Evolutionary conservation across 1,140 invertebrate genomes (phyloP).

Genomic region (Forficula auricularia): DNA sequence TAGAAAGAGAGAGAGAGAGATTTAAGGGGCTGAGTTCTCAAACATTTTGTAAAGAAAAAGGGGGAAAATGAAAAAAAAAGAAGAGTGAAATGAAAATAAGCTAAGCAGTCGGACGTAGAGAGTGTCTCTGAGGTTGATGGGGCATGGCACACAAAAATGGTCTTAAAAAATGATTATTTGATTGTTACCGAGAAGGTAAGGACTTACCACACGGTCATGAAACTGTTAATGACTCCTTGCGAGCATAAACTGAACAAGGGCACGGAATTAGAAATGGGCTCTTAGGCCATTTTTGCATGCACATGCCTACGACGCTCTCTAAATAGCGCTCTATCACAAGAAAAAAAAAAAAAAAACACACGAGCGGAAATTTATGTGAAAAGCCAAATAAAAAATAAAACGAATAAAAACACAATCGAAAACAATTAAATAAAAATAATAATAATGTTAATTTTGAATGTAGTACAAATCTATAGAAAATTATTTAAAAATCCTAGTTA

Average conservation of each 20-base stretch:
- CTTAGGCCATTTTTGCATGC: conserved; percentile 10
- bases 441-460: no score
- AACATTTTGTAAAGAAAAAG: no score
- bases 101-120: no score
- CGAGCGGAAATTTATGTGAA: background rate
- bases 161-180: conserved; percentile 4
- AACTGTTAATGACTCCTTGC: conserved; percentile 74
- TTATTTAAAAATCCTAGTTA: no score
- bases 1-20: no score
- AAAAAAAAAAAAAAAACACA: conserved; percentile 1
- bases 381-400: background rate
- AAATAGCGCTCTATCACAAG: background rate
- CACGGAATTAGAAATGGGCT: no score
- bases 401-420: no score
- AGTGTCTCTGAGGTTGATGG: background rate
- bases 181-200: background rate
- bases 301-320: conserved; percentile 6
- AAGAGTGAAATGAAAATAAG: no score
- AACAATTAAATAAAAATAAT: no score
- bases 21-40: no score
- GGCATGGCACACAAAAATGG: conserved; percentile 12
- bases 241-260: conserved; percentile 47
- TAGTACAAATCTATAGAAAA: no score
- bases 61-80: no score
- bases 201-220: conserved; percentile 76